Base-by-base conservation (phyloP, 2,113 vertebrate genomes). In the Dicerorhinus sumatrensis region DNA sequence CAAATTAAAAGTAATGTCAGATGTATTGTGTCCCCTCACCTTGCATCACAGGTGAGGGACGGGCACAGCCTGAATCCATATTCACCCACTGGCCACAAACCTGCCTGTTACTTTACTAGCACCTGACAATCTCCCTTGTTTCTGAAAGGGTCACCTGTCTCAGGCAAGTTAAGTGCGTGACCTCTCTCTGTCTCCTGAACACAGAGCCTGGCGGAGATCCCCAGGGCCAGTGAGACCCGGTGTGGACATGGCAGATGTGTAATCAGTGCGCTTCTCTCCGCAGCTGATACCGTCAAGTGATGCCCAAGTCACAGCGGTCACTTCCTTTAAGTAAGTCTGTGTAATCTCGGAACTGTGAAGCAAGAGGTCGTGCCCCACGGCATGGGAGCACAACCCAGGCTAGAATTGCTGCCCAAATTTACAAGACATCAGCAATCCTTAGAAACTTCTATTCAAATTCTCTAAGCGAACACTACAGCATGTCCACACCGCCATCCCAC, bases 241-340 rank as follows among this genome's bases (percentile, higher is more conserved):
- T 14, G 31, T 14, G 48, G 70, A 48, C 21, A 93, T 0, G n/a
- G 65, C 25, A 75, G 86, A 94, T 1, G 4, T 8, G 70, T 18
- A 98, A 98, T 97, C 97, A 94, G 82, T 90, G 96, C 90, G 76
- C 87, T 96, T 96, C 94, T 88, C 79, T 97, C 89, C 46, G 51
- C 60, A 92, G 79, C 73, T 42, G 96, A 97, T 97, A 76, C 51
- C 42, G 92, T 33, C 63, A 69, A 89, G 72, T 27, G 77, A 94
- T 89, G 62, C 27, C 58, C 91, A 42, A 94, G 42, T 86, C 92
- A 67, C 39, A 27, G 18, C 21, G 73, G 91, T 84, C 84, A 97
- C 95, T 98, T 98, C 97, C 95, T 73, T 82, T 83, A 63, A 21
- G 79, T 23, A 33, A 88, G 75, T 70, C 70, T 56, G 79, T 36